These are phyloP conservation scores for Epicauta chinensis DNA, from an alignment of 1,140 invertebrate species.

Conservation along the genomic window DNA sequence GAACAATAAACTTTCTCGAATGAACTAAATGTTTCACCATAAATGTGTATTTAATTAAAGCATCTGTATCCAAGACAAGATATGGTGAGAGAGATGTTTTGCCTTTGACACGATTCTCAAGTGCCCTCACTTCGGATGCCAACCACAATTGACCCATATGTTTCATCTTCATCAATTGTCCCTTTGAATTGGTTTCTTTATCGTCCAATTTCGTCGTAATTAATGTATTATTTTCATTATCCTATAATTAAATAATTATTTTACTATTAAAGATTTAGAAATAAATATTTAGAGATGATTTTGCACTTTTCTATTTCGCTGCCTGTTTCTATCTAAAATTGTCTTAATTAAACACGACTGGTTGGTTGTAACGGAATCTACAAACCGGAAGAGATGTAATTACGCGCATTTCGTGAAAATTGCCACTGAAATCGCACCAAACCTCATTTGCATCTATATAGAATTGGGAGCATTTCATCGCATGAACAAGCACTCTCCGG, in stretches of 20 bases:
- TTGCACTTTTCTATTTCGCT: too few relatives aligned
- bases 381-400: conserved; percentile 34
- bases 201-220: conserved; percentile 20
- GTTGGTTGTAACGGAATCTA: conserved; percentile 17
- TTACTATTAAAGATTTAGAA: too few relatives aligned
- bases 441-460: conserved; percentile 34
- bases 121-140: conserved; percentile 51
- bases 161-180: conserved; percentile 45
- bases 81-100: conserved; percentile 60
- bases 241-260: too few relatives aligned
- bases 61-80: conserved; percentile 66
- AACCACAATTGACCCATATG: conserved; percentile 52
- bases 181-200: conserved; percentile 39
- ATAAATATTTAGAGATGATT: too few relatives aligned
- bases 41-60: conserved; percentile 62
- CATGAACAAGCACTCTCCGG: conserved; percentile 22
- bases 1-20: conserved; percentile 68
- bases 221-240: conserved; percentile 34
- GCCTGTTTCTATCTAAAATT: too few relatives aligned
- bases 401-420: conserved; percentile 35
- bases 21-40: conserved; percentile 72
- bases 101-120: conserved; percentile 45
- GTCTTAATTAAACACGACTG: conserved; percentile 29
- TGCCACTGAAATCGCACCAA: conserved; percentile 27
- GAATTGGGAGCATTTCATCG: conserved; percentile 23